Percentiles rank a stretch among this genome's conserved stretches.
Conservation (phyloP, 2,797 vertebrate species). For the Alauda arvensis region DNA sequence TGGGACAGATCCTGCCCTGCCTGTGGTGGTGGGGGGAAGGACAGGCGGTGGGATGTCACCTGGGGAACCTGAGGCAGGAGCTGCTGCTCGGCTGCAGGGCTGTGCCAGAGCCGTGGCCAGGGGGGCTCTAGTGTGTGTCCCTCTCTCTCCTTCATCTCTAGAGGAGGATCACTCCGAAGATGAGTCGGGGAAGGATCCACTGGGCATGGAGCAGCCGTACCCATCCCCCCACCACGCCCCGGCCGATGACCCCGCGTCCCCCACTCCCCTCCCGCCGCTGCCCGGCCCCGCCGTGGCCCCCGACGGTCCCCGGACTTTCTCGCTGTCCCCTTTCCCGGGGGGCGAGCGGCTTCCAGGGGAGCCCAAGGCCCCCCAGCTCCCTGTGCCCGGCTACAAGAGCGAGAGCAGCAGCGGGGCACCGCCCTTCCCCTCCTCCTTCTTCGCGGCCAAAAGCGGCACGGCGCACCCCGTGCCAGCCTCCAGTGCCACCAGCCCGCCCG, state of each 20-base stretch:
- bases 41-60: not conserved
- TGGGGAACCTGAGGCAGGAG: not conserved
- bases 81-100: not conserved
- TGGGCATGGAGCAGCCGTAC: constrained; percentile 77
- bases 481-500: constrained; percentile 72
- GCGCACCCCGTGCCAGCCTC: constrained; percentile 28
- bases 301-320: constrained; percentile 78
- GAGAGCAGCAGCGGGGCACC: constrained; percentile 68
- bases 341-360: constrained; percentile 79
- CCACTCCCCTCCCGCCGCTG: constrained; percentile 73
- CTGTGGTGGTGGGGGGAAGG: too few relatives aligned
- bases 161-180: constrained; percentile 86
- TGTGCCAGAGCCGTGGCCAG: rapidly evolving
- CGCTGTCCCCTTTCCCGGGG: constrained; percentile 79
- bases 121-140: constrained; percentile 21
- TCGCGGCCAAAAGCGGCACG: constrained; percentile 78
- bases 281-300: constrained; percentile 68
- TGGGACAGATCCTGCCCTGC: rapidly evolving
- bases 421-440: constrained; percentile 83
- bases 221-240: constrained; percentile 77
- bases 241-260: constrained; percentile 75
- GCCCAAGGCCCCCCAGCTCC: constrained; percentile 81
- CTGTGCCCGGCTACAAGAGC: constrained; percentile 82
- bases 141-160: constrained; percentile 61
- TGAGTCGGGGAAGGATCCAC: constrained; percentile 77